Evolutionary conservation across 2,797 vertebrate genomes (phyloP), one percentile per base, ranked within the genome.

Genomic region (Peromyscus nudipes): DNA sequence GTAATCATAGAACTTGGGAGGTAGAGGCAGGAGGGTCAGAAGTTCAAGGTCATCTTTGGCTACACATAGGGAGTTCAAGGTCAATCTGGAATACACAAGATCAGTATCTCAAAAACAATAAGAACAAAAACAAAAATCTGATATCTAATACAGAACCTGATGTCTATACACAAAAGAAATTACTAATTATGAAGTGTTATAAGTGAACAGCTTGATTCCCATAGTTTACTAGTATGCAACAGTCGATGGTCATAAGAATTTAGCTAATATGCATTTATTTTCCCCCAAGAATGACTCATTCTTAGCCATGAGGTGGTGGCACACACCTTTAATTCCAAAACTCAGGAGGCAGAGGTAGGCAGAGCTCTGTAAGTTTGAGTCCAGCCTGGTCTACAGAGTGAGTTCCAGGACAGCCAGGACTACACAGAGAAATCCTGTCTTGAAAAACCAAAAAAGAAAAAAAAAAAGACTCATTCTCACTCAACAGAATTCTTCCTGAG

Each of bases 91-190:
- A 19, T 34, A 16, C 37, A 83, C 25, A 62, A 83, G 31, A 67
- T 13, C 16, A 12, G 14, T 34, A 31, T 17, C 65, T 43, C 57
- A 83, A 83, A 81, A 60, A 14, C 79, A 71, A n/a, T 2, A 80
- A 12, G 17, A 79, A n/a, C 49, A 80, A 80, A 55, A 80, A 80
- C 37, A 84, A 84, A 73, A 67, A 67, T 49, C 29, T 49, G 17
- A 1, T 85, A 67, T 49, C 83, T 67, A 85, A 85, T 67, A 49
- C 83, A 85, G 83, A 96, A 92, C 21, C 55, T 57, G 43, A 82
- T 94, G 64, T 80, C 85, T 89, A 60, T n/a, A 46, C 14, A 77
- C n/a, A 60, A 87, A 89, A 92, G 25, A 94, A 71, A 71, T 71
- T 27, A 92, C 31, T 85, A 92, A 90, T 64, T 92, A 92, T 17